Conservation (phyloP, 2,888 invertebrate species). For the Abrostola tripartita region DNA sequence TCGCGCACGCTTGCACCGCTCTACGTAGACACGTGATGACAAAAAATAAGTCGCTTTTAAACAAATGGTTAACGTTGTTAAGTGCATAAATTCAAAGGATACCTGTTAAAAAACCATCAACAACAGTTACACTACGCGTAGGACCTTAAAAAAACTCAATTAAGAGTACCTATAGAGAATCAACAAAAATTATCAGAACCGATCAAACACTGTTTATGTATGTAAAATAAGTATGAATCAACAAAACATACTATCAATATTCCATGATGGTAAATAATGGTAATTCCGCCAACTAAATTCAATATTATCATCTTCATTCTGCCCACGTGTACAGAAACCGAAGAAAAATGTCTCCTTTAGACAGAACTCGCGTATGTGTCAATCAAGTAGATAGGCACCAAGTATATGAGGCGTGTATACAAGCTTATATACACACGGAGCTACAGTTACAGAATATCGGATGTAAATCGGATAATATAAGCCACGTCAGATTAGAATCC, state of each 20-base stretch:
- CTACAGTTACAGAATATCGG: no score
- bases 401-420: no score
- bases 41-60: constrained; percentile 3
- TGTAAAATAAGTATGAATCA: constrained; percentile 2
- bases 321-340: constrained; percentile 21
- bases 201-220: background rate
- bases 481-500: no score
- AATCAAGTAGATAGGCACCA: constrained; percentile 12
- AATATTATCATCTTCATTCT: constrained; percentile 34
- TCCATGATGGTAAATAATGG: constrained; percentile 10
- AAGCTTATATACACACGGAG: constrained; percentile 6
- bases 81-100: no score
- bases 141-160: no score
- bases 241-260: constrained; percentile 18
- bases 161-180: no score
- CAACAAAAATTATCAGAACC: no score
- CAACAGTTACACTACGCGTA: no score
- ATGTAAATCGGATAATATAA: no score
- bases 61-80: background rate
- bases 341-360: constrained; percentile 21
- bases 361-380: constrained; percentile 24
- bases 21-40: constrained; percentile 28
- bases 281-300: constrained; percentile 37
- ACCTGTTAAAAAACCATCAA: no score
- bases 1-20: constrained; percentile 40